A percentile compares a stretch with the other conserved stretches of the same genome.
These are phyloP conservation scores for Ernsta delagoae DNA, from an alignment of 2,888 invertebrate genomes.

Conservation along the genomic window DNA sequence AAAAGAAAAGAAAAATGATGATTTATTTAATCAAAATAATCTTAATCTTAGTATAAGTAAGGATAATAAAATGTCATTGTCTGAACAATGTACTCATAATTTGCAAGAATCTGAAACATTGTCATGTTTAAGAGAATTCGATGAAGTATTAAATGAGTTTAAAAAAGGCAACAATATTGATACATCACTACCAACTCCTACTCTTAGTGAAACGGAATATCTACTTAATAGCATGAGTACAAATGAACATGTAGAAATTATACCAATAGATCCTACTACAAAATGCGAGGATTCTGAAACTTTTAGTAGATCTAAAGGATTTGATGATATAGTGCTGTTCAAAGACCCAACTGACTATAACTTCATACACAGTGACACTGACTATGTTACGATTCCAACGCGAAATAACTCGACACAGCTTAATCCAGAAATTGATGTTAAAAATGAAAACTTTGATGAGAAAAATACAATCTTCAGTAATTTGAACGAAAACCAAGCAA, in stretches of 20 bases:
- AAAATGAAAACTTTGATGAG: not conserved
- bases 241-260: not conserved
- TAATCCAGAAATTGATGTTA: not conserved
- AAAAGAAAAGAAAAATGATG: not conserved
- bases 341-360: not conserved
- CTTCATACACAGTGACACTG: not conserved
- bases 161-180: not conserved
- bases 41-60: not conserved
- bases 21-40: not conserved
- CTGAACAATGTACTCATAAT: not conserved
- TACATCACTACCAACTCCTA: not conserved
- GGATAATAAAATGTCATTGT: not conserved
- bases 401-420: conserved; percentile 8
- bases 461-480: not conserved
- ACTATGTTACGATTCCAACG: conserved; percentile 5
- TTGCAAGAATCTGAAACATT: conserved; percentile 6
- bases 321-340: not conserved
- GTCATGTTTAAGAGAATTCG: conserved; percentile 25
- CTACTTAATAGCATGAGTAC: conserved; percentile 6
- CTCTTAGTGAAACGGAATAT: conserved; percentile 14
- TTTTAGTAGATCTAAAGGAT: not conserved
- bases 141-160: conserved; percentile 4
- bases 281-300: not conserved
- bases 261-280: not conserved
- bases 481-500: not conserved